Conservation (phyloP, 2,797 vertebrate species). For the Argya squamiceps region DNA sequence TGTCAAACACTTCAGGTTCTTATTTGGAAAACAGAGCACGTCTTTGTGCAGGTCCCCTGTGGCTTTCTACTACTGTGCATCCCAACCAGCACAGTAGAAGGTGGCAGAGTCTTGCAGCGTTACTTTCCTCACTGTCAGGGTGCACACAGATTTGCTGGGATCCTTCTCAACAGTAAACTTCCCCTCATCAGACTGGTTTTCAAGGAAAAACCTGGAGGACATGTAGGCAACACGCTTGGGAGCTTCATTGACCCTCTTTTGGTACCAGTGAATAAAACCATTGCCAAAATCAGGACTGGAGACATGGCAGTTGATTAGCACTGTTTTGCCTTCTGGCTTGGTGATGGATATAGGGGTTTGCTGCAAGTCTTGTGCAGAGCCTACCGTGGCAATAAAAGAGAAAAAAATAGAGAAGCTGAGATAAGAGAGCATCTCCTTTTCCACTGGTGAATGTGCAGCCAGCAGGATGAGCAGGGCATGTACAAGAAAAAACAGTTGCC, state of each 20-base stretch:
- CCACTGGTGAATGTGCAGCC: accelerated
- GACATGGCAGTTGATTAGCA: background rate
- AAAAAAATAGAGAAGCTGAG: background rate
- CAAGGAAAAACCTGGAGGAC: background rate
- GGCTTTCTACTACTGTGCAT: background rate
- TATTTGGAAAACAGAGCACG: background rate
- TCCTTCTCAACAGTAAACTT: background rate
- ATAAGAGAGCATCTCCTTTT: background rate
- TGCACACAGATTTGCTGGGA: background rate
- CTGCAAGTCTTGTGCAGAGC: background rate
- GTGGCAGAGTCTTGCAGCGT: background rate
- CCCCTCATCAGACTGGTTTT: background rate
- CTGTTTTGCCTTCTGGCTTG: background rate
- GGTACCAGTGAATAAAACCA: conserved; percentile 1
- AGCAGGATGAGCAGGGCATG: background rate
- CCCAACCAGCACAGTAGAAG: conserved; percentile 47
- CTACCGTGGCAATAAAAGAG: background rate
- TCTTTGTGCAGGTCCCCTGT: conserved; percentile 10
- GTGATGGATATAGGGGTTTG: background rate
- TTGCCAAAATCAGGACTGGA: background rate
- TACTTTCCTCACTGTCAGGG: background rate
- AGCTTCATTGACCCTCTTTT: background rate
- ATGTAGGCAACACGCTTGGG: background rate
- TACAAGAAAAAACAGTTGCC: background rate
- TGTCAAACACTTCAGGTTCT: background rate